Conservation (phyloP, 35 echinoderm and acorn worm genomes). For the Ptychodera flava region DNA sequence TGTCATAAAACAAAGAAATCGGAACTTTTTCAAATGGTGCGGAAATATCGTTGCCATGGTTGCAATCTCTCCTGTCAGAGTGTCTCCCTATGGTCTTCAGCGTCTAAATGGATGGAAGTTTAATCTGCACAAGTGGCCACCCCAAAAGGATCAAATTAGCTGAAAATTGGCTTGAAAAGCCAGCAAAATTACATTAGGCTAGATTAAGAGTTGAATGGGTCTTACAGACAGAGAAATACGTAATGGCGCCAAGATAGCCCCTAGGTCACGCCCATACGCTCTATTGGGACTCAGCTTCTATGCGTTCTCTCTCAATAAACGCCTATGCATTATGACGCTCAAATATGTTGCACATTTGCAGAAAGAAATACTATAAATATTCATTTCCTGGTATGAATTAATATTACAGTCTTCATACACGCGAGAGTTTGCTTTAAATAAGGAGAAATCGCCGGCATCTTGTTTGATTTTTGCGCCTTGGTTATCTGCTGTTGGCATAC, state of each 20-base stretch:
- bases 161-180: neutral
- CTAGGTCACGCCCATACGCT: neutral
- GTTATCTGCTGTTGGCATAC: too few species aligned
- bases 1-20: neutral
- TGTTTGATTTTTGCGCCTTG: too few species aligned
- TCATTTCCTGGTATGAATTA: too few species aligned
- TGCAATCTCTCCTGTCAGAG: neutral
- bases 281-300: too few species aligned
- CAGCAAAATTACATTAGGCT: neutral
- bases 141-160: neutral
- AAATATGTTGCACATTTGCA: too few species aligned
- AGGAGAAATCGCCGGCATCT: too few species aligned
- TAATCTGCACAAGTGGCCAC: neutral
- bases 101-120: neutral
- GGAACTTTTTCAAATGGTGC: neutral
- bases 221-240: neutral
- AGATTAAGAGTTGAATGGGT: neutral
- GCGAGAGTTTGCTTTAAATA: too few species aligned
- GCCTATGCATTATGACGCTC: too few species aligned
- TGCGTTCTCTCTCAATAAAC: too few species aligned
- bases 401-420: too few species aligned
- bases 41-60: neutral
- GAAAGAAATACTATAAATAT: too few species aligned
- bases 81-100: neutral
- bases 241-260: neutral